These are phyloP conservation scores for Acanthosepion pharaonis DNA, from an alignment of 2,888 invertebrate genomes.

Conservation along the genomic window DNA sequence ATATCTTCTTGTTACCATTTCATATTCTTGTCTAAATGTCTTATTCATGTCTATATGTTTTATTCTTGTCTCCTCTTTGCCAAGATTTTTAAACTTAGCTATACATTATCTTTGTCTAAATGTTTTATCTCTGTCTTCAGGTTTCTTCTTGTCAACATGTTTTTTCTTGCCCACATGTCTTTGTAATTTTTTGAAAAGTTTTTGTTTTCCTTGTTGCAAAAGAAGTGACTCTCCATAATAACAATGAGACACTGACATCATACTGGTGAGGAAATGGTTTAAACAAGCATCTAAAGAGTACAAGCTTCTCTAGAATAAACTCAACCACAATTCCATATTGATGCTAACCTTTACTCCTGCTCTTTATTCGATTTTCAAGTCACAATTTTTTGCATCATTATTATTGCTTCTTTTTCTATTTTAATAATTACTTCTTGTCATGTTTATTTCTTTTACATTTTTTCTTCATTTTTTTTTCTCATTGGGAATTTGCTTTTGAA, in stretches of 20 bases:
- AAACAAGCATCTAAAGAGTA: not conserved
- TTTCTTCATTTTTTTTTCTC: not conserved
- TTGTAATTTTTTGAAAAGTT: not conserved
- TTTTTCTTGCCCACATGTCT: not conserved
- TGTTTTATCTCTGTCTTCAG: too few relatives aligned
- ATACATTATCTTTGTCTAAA: too few relatives aligned
- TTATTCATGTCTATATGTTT: too few relatives aligned
- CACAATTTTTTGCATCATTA: not conserved
- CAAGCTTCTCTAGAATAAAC: not conserved
- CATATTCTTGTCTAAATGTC: too few relatives aligned
- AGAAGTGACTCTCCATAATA: not conserved
- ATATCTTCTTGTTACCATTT: not conserved
- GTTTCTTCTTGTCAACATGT: not conserved
- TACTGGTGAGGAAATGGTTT: not conserved
- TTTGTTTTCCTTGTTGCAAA: not conserved
- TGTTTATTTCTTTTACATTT: not conserved
- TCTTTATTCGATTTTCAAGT: constrained; percentile 18
- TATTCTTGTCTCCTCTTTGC: too few relatives aligned
- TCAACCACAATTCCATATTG: constrained; percentile 20
- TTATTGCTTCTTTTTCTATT: not conserved
- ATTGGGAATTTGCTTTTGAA: not conserved
- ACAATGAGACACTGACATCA: not conserved
- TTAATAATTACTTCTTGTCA: not conserved
- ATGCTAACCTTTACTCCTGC: not conserved
- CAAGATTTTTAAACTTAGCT: too few relatives aligned